Percentiles rank a stretch among this genome's conserved stretches.
These are phyloP conservation scores for Megamerina dolium DNA, from an alignment of 2,888 invertebrate genomes.

Conservation along the genomic window DNA sequence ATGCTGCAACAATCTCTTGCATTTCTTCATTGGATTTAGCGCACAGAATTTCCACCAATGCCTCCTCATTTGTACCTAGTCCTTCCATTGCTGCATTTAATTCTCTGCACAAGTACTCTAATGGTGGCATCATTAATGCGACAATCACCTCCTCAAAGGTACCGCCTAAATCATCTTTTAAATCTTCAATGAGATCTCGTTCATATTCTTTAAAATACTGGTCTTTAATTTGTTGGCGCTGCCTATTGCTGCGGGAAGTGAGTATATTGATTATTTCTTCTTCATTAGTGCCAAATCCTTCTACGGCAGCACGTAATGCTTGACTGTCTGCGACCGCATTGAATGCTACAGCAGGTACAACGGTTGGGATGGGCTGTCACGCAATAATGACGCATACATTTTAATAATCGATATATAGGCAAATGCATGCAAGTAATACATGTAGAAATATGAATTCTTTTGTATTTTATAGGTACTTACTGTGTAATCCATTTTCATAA, in stretches of 20 bases:
- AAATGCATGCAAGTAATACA: too few species aligned
- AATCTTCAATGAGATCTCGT: slow-evolving; percentile 58
- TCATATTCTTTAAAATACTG: slow-evolving; percentile 58
- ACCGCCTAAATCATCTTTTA: slow-evolving; percentile 67
- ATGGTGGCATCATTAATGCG: slow-evolving; percentile 62
- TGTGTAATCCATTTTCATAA: slow-evolving; percentile 13
- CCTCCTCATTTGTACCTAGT: slow-evolving; percentile 65
- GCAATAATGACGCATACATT: slow-evolving; percentile 7
- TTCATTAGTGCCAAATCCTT: slow-evolving; percentile 73
- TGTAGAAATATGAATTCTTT: too few species aligned
- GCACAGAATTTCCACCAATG: slow-evolving; percentile 69
- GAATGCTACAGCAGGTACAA: slow-evolving; percentile 56
- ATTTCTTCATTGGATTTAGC: slow-evolving; percentile 63
- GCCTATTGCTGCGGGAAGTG: slow-evolving; percentile 61
- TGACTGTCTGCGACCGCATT: slow-evolving; percentile 62
- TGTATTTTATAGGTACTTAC: slow-evolving; percentile 10
- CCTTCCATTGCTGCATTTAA: slow-evolving; percentile 68
- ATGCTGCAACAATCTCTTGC: slow-evolving; percentile 56
- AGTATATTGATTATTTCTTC: slow-evolving; percentile 69
- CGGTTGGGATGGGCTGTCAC: slow-evolving; percentile 53
- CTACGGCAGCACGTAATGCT: slow-evolving; percentile 63
- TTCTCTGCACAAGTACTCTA: slow-evolving; percentile 66
- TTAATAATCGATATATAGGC: neutral
- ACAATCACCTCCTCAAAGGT: slow-evolving; percentile 68
- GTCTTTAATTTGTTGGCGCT: slow-evolving; percentile 64